These are phyloP conservation scores for Pyrochroa serraticornis DNA, from an alignment of 2,888 invertebrate genomes.

Conservation along the genomic window DNA sequence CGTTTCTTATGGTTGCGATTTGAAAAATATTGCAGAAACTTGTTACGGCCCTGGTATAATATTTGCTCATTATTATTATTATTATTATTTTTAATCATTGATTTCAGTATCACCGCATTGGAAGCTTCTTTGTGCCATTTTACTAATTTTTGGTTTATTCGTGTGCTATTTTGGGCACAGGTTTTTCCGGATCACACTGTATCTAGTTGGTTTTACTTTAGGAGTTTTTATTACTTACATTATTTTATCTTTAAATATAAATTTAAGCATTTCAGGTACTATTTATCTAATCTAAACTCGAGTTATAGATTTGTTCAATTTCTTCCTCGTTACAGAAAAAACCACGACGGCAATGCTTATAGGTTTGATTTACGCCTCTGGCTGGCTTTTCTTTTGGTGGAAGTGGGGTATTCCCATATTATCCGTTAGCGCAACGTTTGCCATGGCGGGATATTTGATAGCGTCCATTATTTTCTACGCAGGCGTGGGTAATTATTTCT, in stretches of 20 bases:
- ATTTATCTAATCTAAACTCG: background rate
- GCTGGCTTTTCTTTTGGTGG: slow-evolving; percentile 70
- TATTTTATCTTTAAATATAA: slow-evolving; percentile 46
- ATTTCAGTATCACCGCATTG: slow-evolving; percentile 57
- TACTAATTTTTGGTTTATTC: slow-evolving; percentile 67
- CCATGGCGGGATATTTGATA: slow-evolving; percentile 68
- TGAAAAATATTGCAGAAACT: slow-evolving; percentile 56
- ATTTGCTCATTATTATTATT: too few species aligned
- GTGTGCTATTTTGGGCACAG: slow-evolving; percentile 69
- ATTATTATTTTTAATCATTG: slow-evolving; percentile 19
- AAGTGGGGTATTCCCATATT: slow-evolving; percentile 66
- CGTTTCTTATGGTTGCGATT: slow-evolving; percentile 70
- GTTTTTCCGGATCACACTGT: slow-evolving; percentile 68
- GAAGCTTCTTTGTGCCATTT: slow-evolving; percentile 60
- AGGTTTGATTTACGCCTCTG: slow-evolving; percentile 65
- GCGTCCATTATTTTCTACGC: slow-evolving; percentile 56
- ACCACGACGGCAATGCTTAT: slow-evolving; percentile 61
- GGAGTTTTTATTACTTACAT: slow-evolving; percentile 65
- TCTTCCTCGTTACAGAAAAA: slow-evolving; percentile 55
- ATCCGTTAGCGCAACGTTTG: slow-evolving; percentile 64
- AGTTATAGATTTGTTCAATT: slow-evolving; percentile 17
- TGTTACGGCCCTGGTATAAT: slow-evolving; percentile 65
- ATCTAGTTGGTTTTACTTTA: slow-evolving; percentile 65
- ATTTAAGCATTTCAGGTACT: slow-evolving; percentile 12
- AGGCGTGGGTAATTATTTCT: slow-evolving; percentile 37